phyloP scores from a whole-genome alignment of 1,140 invertebrate species.

The Diuraphis noxia region DNA sequence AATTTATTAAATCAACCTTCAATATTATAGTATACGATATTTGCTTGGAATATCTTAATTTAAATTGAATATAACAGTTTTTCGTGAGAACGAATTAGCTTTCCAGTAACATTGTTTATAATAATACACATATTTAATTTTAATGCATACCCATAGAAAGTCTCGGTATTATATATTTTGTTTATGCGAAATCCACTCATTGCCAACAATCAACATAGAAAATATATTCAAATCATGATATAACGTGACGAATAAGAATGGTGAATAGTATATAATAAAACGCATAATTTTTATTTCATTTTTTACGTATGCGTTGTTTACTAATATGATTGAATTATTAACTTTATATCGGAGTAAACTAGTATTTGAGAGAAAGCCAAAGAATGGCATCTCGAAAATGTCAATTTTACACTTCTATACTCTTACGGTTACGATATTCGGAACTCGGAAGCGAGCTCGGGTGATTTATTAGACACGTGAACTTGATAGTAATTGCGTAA shows the following conservation, averaged over 20 bases:
- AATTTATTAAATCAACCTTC: neutral
- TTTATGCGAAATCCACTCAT: neutral
- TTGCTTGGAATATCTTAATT: neutral
- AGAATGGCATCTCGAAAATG: conserved; percentile 25
- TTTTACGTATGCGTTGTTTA: neutral
- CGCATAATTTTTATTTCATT: neutral
- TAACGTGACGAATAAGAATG: conserved; percentile 29
- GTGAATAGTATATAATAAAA: conserved; percentile 2
- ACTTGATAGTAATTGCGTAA: conserved; percentile 32
- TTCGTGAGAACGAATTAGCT: conserved; percentile 12
- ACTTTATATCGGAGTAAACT: conserved; percentile 17
- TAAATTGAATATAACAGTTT: conserved; percentile 2
- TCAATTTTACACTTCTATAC: conserved; percentile 43
- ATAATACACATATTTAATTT: conserved; percentile 16
- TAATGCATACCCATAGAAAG: conserved; percentile 13
- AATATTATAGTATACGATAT: neutral
- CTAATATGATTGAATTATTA: neutral
- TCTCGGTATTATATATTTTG: conserved; percentile 15
- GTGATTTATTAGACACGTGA: conserved; percentile 29
- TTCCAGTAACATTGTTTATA: conserved; percentile 20
- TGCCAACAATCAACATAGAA: conserved; percentile 8
- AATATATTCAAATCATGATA: conserved; percentile 23
- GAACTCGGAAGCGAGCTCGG: conserved; percentile 22
- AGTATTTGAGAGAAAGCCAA: conserved; percentile 30
- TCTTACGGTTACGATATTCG: neutral